These are phyloP conservation scores for Tapirus indicus DNA, from an alignment of 2,797 vertebrate species.

Conservation along the genomic window DNA sequence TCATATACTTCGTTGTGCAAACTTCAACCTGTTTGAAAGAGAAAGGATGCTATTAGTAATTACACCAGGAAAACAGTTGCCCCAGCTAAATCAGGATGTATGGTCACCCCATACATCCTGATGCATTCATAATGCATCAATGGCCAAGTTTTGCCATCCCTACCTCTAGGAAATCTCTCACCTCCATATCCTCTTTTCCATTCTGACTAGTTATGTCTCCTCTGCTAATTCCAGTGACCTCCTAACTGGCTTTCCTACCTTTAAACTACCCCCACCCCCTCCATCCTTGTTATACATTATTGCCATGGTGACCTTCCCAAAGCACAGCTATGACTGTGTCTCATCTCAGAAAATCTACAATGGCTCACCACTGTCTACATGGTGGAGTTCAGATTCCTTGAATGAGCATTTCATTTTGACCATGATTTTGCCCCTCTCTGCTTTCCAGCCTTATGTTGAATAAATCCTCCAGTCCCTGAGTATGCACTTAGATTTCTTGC, in stretches of 20 bases:
- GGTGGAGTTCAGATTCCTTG: not conserved
- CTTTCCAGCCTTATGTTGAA: not conserved
- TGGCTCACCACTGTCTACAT: not conserved
- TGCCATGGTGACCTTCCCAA: not conserved
- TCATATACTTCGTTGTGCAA: not conserved
- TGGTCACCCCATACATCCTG: not conserved
- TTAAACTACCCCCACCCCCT: not conserved
- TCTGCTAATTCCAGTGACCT: not conserved
- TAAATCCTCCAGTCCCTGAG: fast-evolving
- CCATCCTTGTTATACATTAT: not conserved
- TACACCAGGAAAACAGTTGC: not conserved
- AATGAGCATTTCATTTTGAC: not conserved
- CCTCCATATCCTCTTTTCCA: not conserved
- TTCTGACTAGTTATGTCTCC: not conserved
- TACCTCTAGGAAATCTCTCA: not conserved
- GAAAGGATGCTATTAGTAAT: not conserved
- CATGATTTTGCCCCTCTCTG: not conserved
- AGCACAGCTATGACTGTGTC: not conserved
- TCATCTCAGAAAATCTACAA: not conserved
- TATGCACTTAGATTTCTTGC: not conserved
- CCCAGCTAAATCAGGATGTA: not conserved
- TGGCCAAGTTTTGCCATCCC: not conserved
- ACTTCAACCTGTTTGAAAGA: not conserved
- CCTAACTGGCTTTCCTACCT: not conserved
- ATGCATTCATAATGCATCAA: not conserved